Conservation (phyloP, 2,113 vertebrate species). For the Callopanchax toddi region DNA sequence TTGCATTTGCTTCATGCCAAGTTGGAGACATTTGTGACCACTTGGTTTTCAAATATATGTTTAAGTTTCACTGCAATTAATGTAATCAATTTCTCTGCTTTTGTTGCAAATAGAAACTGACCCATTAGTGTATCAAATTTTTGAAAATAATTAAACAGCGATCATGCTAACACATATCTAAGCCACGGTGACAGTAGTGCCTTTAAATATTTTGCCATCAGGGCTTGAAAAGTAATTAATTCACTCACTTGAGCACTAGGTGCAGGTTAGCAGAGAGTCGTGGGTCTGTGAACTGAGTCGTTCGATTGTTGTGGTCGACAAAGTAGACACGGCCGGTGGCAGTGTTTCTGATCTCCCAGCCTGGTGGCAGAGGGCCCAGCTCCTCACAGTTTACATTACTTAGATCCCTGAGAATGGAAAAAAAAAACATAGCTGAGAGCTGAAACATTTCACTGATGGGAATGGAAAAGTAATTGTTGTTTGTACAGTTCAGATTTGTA, state of each 20-base stretch:
- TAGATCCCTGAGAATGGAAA: conserved; percentile 56
- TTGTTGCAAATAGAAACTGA: no score
- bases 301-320: conserved; percentile 98
- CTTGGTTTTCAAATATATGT: no score
- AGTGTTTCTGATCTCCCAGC: conserved; percentile 98
- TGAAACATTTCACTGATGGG: background rate
- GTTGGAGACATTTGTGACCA: no score
- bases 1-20: no score
- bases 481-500: background rate
- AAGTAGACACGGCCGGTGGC: conserved; percentile 98
- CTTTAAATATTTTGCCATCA: background rate
- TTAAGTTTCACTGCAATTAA: no score
- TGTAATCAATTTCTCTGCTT: no score
- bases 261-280: conserved; percentile 95
- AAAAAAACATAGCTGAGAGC: background rate
- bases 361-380: conserved; percentile 94
- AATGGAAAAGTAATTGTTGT: background rate
- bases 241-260: conserved; percentile 92
- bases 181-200: background rate
- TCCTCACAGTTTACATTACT: conserved; percentile 98
- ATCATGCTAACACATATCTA: background rate
- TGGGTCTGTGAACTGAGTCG: conserved; percentile 96
- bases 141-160: no score
- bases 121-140: no score
- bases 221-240: background rate